These are phyloP conservation scores for Proisotoma minuta DNA, from an alignment of 2,888 invertebrate species.

Conservation along the genomic window DNA sequence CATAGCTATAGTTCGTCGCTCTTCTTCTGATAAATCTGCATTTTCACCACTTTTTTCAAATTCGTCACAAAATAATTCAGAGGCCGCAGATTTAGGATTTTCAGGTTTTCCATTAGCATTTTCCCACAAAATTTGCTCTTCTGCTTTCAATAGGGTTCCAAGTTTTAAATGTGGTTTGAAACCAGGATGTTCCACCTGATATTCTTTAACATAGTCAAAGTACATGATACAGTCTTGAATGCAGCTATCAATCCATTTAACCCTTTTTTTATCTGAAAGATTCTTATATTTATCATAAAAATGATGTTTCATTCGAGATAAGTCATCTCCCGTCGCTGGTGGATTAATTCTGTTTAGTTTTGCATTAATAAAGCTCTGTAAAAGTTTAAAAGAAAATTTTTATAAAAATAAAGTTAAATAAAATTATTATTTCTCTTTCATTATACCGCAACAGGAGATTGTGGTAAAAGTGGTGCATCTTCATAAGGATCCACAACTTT, in stretches of 20 bases:
- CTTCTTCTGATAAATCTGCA: constrained; percentile 11
- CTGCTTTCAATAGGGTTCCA: constrained; percentile 20
- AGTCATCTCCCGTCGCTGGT: constrained; percentile 23
- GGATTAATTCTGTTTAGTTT: constrained; percentile 31
- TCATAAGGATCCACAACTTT: constrained; percentile 11
- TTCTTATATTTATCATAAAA: constrained; percentile 28
- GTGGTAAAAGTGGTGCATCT: constrained; percentile 39
- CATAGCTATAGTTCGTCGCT: constrained; percentile 13
- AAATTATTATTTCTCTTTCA: not conserved
- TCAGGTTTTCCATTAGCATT: constrained; percentile 30
- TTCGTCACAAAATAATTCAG: constrained; percentile 25
- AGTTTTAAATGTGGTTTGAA: constrained; percentile 23
- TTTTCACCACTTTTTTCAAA: constrained; percentile 15
- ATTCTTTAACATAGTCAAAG: constrained; percentile 24
- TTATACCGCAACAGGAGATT: constrained; percentile 31
- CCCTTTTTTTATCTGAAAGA: constrained; percentile 30
- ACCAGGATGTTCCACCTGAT: constrained; percentile 27
- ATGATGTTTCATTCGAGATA: constrained; percentile 23
- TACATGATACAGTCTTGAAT: constrained; percentile 25
- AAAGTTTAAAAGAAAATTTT: constrained; percentile 1
- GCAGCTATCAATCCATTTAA: constrained; percentile 36
- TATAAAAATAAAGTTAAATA: constrained; percentile 1
- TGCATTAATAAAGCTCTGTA: constrained; percentile 32
- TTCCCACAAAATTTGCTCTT: constrained; percentile 41
- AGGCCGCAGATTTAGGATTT: constrained; percentile 17